Evolutionary conservation across 1,140 invertebrate species (phyloP).

Genomic region (Lepidurus apus): DNA sequence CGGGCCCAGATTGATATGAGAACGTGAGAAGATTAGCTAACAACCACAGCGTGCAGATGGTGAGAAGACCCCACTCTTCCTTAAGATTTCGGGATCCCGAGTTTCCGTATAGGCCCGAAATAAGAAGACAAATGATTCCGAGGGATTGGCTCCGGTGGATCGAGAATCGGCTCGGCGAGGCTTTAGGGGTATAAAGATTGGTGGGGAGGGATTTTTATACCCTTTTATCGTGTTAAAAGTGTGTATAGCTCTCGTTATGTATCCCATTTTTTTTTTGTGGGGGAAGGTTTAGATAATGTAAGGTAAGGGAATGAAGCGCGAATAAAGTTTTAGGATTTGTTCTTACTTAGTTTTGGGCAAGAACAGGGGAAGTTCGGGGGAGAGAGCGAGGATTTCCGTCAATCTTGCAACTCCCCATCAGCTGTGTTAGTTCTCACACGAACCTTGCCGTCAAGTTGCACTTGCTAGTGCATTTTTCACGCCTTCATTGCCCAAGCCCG

Average conservation of each 20-base stretch:
- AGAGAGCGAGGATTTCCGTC: not conserved
- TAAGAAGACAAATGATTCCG: constrained; percentile 12
- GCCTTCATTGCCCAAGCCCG: constrained; percentile 20
- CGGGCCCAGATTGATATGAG: constrained; percentile 1
- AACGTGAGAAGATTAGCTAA: constrained; percentile 19
- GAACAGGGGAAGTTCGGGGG: not conserved
- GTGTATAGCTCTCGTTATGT: not conserved
- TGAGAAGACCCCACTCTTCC: not conserved
- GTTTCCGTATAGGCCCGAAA: not conserved
- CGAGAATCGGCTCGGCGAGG: too few species aligned
- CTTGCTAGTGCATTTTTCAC: constrained; percentile 19
- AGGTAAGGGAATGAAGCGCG: not conserved
- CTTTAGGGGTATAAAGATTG: not conserved
- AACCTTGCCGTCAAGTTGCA: constrained; percentile 21
- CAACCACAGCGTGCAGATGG: not conserved
- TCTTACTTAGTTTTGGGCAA: not conserved
- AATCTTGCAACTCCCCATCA: constrained; percentile 12
- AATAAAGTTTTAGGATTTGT: not conserved
- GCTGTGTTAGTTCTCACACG: constrained; percentile 8
- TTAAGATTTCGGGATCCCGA: not conserved
- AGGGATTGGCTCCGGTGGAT: not conserved
- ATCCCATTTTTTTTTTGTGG: not conserved
- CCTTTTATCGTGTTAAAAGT: not conserved
- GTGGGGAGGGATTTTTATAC: not conserved
- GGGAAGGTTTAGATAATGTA: not conserved